These are phyloP conservation scores for Caenorhabditis elegans DNA, from an alignment of 1,140 invertebrate genomes.

Conservation along the genomic window DNA sequence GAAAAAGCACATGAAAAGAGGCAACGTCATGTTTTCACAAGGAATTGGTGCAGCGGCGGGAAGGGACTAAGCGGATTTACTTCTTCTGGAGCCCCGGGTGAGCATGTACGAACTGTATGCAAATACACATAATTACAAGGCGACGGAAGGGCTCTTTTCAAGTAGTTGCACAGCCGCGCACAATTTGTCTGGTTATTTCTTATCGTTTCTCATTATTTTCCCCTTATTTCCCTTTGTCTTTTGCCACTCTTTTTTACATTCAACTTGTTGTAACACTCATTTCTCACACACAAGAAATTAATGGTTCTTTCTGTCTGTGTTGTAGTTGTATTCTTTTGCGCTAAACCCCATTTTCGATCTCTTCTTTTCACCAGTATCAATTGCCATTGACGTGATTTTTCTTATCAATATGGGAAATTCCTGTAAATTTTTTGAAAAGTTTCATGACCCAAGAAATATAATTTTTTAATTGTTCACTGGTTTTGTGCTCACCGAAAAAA, in stretches of 20 bases:
- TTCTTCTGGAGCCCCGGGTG: neutral
- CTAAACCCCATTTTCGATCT: too few species aligned
- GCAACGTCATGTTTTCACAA: constrained; percentile 21
- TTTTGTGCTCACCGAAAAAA: too few species aligned
- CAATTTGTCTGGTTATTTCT: constrained; percentile 23
- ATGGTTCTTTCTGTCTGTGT: neutral
- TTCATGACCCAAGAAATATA: too few species aligned
- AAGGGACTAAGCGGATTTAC: constrained; percentile 14
- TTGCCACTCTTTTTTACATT: neutral
- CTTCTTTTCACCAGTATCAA: too few species aligned
- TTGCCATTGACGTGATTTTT: too few species aligned
- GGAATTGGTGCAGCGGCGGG: neutral
- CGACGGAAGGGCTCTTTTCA: neutral
- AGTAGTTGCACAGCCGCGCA: constrained; percentile 29
- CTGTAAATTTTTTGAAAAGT: too few species aligned
- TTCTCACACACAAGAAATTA: neutral
- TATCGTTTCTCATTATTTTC: neutral
- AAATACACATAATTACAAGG: constrained; percentile 25
- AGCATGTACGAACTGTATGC: constrained; percentile 20
- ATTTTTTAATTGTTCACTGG: too few species aligned
- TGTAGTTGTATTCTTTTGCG: too few species aligned
- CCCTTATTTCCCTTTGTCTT: neutral
- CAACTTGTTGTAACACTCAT: constrained; percentile 14
- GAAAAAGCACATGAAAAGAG: neutral
- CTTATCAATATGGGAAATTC: too few species aligned